Evolutionary conservation across 1,140 invertebrate species (phyloP).

Genomic region (Diachasmimorpha longicaudata): DNA sequence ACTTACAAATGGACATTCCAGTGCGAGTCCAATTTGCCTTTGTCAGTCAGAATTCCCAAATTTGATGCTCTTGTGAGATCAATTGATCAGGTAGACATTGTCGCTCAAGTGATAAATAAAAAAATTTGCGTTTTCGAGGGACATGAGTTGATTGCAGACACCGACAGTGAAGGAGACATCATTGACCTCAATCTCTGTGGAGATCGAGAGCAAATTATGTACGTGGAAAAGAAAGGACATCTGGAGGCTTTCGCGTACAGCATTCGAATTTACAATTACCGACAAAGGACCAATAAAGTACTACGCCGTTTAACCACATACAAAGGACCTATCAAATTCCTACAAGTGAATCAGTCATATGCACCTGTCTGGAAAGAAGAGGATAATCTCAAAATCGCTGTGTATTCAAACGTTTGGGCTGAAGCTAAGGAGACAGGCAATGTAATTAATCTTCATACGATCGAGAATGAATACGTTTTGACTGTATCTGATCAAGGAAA

Average conservation of each 20-base stretch:
- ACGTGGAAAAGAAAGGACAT: conserved; percentile 39
- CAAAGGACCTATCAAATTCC: conserved; percentile 1
- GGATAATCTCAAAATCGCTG: neutral
- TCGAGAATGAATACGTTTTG: conserved; percentile 38
- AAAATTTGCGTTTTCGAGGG: conserved; percentile 40
- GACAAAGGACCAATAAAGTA: conserved; percentile 11
- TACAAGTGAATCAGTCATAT: neutral
- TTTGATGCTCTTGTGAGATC: conserved; percentile 50
- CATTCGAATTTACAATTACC: conserved; percentile 29
- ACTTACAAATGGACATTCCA: conserved; percentile 53
- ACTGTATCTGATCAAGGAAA: conserved; percentile 43
- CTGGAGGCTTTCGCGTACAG: neutral
- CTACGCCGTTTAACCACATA: neutral
- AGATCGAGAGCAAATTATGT: conserved; percentile 44
- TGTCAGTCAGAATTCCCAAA: conserved; percentile 43
- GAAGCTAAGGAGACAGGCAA: conserved; percentile 35
- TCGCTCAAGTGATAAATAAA: conserved; percentile 46
- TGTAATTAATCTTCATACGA: conserved; percentile 42
- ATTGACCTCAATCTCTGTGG: conserved; percentile 42
- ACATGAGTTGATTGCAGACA: conserved; percentile 33
- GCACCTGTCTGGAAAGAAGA: conserved; percentile 5
- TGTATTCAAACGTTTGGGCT: neutral
- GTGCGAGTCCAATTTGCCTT: conserved; percentile 34
- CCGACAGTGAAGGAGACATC: conserved; percentile 44
- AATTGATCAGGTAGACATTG: conserved; percentile 36